Base-by-base conservation (phyloP, 2,113 vertebrate genomes). In the Propithecus coquereli region DNA sequence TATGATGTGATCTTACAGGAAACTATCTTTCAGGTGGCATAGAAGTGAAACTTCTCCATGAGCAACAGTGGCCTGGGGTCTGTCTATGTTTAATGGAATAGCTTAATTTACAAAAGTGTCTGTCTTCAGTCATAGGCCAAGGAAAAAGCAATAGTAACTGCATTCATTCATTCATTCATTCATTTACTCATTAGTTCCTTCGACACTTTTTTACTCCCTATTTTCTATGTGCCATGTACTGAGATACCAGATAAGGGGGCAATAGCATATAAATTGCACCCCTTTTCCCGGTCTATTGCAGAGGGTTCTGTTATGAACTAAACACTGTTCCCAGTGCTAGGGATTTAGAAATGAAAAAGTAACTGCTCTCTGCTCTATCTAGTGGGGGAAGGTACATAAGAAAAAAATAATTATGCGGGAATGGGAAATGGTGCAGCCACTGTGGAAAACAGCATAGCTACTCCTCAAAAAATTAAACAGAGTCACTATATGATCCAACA, bases 221-320 rank as follows among this genome's bases (percentile, higher is more conserved):
- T 4, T 59, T 34, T 77, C n/a, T 65, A 5, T 16, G 34, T 52
- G 23, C 25, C 66, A 74, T 6, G 8, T 74, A 52, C n/a, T 57
- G n/a, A 37, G n/a, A 25, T 34, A 23, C 16, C n/a, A 34, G 6
- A 18, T 11, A 8, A 27, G 6, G 45, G 52, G 59, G 8, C 27
- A 1, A 20, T 17, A 32, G 47, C 27, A 68, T 25, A 57, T 4
- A n/a, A 57, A 77, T 22, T 17, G 2, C 10, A 22, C 32, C 37
- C 47, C 9, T 22, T 8, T 20, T 4, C 2, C 23, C 34, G 4
- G 47, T 57, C 10, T n/a, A 47, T 10, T 27, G 1, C 13, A 4
- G 47, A 68, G 37, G 61, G 32, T n/a, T 86, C 59, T 14, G 2
- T 43, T 66, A 18, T n/a, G 22, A 77, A 27, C 22, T 9, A 40